A percentile compares a stretch with the other conserved stretches of the same genome.
Conservation (phyloP, 2,797 vertebrate species). For the Anableps anableps region DNA sequence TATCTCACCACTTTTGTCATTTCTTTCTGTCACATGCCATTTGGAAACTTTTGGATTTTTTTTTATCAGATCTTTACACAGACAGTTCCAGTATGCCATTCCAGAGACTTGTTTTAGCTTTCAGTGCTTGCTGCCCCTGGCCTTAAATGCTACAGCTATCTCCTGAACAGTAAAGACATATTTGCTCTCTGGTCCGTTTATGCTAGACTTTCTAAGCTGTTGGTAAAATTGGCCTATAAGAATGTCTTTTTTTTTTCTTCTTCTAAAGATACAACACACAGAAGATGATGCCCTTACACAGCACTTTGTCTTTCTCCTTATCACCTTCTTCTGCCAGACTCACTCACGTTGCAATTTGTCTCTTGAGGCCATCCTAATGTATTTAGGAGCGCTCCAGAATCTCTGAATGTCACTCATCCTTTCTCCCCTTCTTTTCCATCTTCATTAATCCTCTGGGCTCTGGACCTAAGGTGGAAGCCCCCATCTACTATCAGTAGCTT, state of each 20-base stretch:
- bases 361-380: background rate
- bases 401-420: background rate
- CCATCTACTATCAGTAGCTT: background rate
- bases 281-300: background rate
- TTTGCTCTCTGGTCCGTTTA: background rate
- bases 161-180: background rate
- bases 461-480: background rate
- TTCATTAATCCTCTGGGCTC: background rate
- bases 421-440: constrained; percentile 3
- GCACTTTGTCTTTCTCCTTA: background rate
- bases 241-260: background rate
- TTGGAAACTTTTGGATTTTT: background rate
- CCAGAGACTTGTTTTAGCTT: background rate
- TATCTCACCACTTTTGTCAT: background rate
- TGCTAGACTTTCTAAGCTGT: background rate
- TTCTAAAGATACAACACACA: background rate
- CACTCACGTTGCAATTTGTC: constrained; percentile 3
- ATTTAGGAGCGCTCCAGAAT: background rate
- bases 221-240: background rate
- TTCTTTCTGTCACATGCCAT: background rate
- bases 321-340: constrained; percentile 14
- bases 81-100: background rate
- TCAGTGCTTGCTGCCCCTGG: background rate
- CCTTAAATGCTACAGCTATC: background rate
- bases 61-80: background rate